Evolutionary conservation across 2,888 invertebrate genomes (phyloP), one percentile per base, ranked within the genome.

Genomic region (Drosophila tanythrix): DNA sequence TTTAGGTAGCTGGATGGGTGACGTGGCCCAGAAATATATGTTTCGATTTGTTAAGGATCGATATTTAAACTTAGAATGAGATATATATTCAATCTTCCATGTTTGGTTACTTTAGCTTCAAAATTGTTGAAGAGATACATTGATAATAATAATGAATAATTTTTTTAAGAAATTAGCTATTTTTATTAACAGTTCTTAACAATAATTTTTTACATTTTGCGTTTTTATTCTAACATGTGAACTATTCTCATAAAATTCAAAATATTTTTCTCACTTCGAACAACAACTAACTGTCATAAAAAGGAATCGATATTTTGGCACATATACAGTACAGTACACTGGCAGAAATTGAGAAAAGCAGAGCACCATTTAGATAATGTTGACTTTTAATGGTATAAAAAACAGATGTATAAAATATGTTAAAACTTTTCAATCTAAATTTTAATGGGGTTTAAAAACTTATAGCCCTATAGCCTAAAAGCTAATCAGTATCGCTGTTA

Each of bases 401-500:
- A 10, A 11, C 5, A 10, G 33, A 33, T 21, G 21, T 43, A 13
- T 13, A 11, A 43, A 21, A 13, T 21, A 46, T 46, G 7, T 13
- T 46, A 21, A 21, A 7, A 21, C 21, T 13, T 46, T 21, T 13
- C 21, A 46, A 21, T 3, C 21, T 13, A 21, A 2, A 21, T 13
- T 18, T 56, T 29, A 40, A 40, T 31, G 2, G 4, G 0, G 10
- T 1, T 10, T 21, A 21, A 29, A 13, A 40, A 15, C 15, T 6
- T 15, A 15, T 10, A 18, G 55, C 27, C 3, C 21, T 11, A 5
- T 31, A 31, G n/a, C n/a, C 35, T 29, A 31, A 52, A 2, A 27
- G 38, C 63, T 72, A 83, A 66, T 89, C 79, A 50, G 76, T 76
- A 15, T 85, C 89, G 8, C 63, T 74, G 29, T 63, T 71, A 0